Evolutionary conservation across 1,140 invertebrate genomes (phyloP), one percentile per base, ranked within the genome.

Genomic region (Achroia grisella): DNA sequence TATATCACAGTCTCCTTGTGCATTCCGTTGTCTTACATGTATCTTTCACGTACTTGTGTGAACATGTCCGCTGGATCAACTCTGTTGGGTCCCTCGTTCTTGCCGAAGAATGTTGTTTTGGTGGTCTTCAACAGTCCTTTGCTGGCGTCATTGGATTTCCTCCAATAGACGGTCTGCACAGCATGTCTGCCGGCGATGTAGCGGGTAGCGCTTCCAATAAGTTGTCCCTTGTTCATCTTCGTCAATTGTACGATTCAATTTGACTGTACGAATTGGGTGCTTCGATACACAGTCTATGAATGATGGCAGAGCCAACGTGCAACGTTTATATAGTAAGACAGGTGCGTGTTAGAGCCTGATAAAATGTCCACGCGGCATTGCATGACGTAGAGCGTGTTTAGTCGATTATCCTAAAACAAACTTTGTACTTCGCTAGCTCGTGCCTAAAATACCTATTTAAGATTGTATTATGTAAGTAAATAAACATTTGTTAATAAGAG

Each of bases 111-210:
- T 32, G 89, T 90, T 40, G 86, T 89, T 55, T 88, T 91, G 0
- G 87, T 87, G 2, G 89, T 90, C 63, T 90, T 91, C 33, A 90
- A 48, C 30, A 91, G 73, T 1, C 88, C 87, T 44, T 86, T 89
- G 5, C 86, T 88, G 2, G 82, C 63, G 1, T 82, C 83, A 9
- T 69, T 68, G 2, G 85, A 70, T 41, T 86, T 86, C 51, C 91
- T 85, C 91, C 91, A 92, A 53, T 93, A 93, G 1, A 92, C 90
- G 0, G 91, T 92, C 56, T 92, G 90, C 12, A 92, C 87, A 1
- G 90, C 91, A 55, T 92, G 89, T 47, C 90, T 88, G 30, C 91
- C 90, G 29, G 90, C 90, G 43, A 93, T 89, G 63, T 90, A 92
- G 30, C 91, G 87, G 2, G 90, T 90, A 3, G 91, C 89, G 52